These are phyloP conservation scores for Petrosia ficiformis DNA, from an alignment of 37 sponge, comb jelly and placozoan species.

Conservation along the genomic window DNA sequence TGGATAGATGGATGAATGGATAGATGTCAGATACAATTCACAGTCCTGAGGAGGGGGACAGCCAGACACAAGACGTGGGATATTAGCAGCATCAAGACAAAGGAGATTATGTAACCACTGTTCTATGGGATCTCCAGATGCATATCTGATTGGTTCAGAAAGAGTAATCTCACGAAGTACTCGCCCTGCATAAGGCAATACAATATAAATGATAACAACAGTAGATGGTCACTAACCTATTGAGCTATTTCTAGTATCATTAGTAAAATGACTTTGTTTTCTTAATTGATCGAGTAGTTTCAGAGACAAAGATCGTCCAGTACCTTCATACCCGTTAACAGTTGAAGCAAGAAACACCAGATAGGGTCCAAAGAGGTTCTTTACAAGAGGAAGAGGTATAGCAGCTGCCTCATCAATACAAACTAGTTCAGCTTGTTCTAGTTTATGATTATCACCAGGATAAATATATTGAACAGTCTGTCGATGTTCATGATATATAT, in stretches of 20 bases:
- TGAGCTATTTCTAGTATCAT: not conserved
- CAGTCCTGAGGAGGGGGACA: conserved; percentile 89
- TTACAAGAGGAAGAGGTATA: conserved; percentile 94
- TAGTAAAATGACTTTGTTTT: conserved; percentile 31
- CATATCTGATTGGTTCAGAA: conserved; percentile 91
- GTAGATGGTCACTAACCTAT: not conserved
- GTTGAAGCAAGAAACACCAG: conserved; percentile 97
- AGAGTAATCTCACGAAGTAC: conserved; percentile 72
- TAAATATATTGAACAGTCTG: conserved; percentile 98
- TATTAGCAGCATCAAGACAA: conserved; percentile 75
- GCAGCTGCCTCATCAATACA: conserved; percentile 97
- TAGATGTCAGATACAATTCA: conserved; percentile 55
- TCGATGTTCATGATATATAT: conserved; percentile 86
- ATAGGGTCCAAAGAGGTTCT: conserved; percentile 86
- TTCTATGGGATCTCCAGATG: conserved; percentile 79
- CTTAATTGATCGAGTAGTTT: conserved; percentile 89
- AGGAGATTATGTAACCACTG: conserved; percentile 91
- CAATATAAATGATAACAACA: not conserved
- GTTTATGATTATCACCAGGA: conserved; percentile 79
- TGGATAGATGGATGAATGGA: not conserved
- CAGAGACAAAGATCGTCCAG: conserved; percentile 92
- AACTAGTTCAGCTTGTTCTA: conserved; percentile 95
- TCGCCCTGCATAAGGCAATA: conserved; percentile 47
- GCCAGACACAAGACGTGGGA: conserved; percentile 51
- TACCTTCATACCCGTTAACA: conserved; percentile 95